Base-by-base conservation (phyloP, 2,113 vertebrate genomes). In the Ornithorhynchus anatinus region DNA sequence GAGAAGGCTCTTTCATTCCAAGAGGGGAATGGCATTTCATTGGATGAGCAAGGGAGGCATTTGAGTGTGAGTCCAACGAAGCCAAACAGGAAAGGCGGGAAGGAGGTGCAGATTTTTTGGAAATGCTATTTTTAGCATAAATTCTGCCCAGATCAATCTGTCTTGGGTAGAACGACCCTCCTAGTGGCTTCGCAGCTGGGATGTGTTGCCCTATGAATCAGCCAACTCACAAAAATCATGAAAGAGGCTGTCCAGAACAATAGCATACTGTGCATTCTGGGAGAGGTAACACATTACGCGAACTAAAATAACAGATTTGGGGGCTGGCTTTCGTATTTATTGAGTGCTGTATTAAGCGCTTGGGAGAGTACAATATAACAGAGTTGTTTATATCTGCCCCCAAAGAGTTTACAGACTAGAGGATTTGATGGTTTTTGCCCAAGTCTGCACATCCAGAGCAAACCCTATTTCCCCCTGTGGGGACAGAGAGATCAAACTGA, bases 161-260 rank as follows among this genome's bases (percentile, higher is more conserved):
- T 69, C 23, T 58, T 16, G 69, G 77, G 80, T 59, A 67, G 70
- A 59, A 78, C 43, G 53, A 14, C 39, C 9, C 40, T 27, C 33
- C 22, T n/a, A n/a, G n/a, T n/a, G n/a, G n/a, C n/a, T n/a, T n/a
- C n/a, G n/a, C n/a, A n/a, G n/a, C n/a, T n/a, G n/a, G n/a, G n/a
- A n/a, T n/a, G n/a, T n/a, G n/a, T n/a, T n/a, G 80, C 77, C 85
- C 84, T 76, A 89, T 81, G 88, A 89, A 86, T 86, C 82, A 88
- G 86, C 77, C 85, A 74, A 76, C 87, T 91, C 66, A 88, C 70
- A 79, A 69, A n/a, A 84, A 85, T 90, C 85, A 77, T 92, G 93
- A 94, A 92, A 94, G 87, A 88, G 89, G 84, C 92, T 94, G 90
- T 80, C 15, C 9, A 72, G 84, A 91, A 97, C 95, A 96, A 95